phyloP scores from a whole-genome alignment of 2,797 vertebrate species.

The Lutra lutra region DNA sequence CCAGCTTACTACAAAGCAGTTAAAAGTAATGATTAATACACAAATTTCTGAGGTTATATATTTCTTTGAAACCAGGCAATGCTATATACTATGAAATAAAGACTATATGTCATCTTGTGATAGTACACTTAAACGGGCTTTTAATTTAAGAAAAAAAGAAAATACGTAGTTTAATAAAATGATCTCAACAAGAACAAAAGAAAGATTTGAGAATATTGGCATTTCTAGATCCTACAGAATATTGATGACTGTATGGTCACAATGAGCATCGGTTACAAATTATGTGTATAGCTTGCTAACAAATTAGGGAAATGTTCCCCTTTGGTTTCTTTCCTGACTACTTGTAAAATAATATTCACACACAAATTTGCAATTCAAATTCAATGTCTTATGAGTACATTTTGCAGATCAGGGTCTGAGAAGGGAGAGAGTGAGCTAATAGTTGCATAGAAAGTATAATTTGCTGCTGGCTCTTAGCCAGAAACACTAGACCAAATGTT shows the following conservation, averaged over 20 bases:
- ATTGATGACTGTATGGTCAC: background rate
- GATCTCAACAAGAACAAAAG: background rate
- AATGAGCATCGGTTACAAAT: conserved; percentile 47
- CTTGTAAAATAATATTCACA: conserved; percentile 63
- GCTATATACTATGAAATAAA: conserved; percentile 23
- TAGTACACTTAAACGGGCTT: background rate
- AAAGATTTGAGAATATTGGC: background rate
- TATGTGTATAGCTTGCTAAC: conserved; percentile 63
- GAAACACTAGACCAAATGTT: conserved; percentile 66
- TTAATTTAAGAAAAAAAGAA: conserved; percentile 41
- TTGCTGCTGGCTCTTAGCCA: conserved; percentile 62
- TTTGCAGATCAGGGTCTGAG: conserved; percentile 58
- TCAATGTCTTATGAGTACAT: conserved; percentile 62
- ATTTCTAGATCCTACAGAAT: conserved; percentile 5
- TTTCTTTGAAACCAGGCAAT: background rate
- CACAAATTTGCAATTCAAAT: conserved; percentile 73
- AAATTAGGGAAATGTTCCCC: conserved; percentile 67
- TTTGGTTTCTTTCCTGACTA: conserved; percentile 65
- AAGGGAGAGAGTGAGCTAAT: conserved; percentile 15
- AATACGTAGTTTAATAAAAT: background rate
- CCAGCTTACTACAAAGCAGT: background rate
- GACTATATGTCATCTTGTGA: background rate
- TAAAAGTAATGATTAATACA: background rate
- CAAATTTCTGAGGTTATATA: background rate
- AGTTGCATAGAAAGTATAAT: conserved; percentile 63